Base-by-base conservation (phyloP, 2,888 invertebrate genomes). In the Meteorus colon region DNA sequence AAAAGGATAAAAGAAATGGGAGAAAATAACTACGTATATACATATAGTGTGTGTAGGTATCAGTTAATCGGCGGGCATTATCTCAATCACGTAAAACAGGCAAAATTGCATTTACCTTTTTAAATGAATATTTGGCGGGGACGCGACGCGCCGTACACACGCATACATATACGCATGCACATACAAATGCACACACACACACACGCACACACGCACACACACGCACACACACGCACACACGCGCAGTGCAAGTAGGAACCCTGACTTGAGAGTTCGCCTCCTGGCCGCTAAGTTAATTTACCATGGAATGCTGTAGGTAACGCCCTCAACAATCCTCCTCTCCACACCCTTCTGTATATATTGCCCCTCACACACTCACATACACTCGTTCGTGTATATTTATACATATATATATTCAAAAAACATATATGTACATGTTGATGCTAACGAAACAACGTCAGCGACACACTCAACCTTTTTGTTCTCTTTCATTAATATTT, bases 91-190 rank as follows among this genome's bases (percentile, higher is more conserved):
- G 89, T 89, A 89, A 89, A 89, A 88, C 87, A 55, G 86, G 87
- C 88, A 87, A 89, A 89, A 89, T 89, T 89, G 88, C 89, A 89
- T 89, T 89, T 89, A 89, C 89, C 89, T 89, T 89, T 89, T 89
- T 89, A 89, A 89, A 89, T 89, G 89, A 89, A 89, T 89, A 89
- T 89, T 89, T 89, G 88, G 88, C 86, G 87, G 87, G 78, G 90
- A 77, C 93, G 91, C 91, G 93, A 80, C 93, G 93, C 72, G 76
- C 75, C 71, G 73, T 19, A 24, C 8, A 55, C 10, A 55, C 10
- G 19, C 55, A 19, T 19, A 48, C 48, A 48, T 14, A 45, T 45
- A 45, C 8, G 4, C 14, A 45, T 16, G 8, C 16, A 4, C 16
- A 45, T 14, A 76, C 67, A 74, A 62, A 71, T 45, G 72, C 5